phyloP scores from a whole-genome alignment of 2,888 invertebrate species.

The Drosophila anomalata region DNA sequence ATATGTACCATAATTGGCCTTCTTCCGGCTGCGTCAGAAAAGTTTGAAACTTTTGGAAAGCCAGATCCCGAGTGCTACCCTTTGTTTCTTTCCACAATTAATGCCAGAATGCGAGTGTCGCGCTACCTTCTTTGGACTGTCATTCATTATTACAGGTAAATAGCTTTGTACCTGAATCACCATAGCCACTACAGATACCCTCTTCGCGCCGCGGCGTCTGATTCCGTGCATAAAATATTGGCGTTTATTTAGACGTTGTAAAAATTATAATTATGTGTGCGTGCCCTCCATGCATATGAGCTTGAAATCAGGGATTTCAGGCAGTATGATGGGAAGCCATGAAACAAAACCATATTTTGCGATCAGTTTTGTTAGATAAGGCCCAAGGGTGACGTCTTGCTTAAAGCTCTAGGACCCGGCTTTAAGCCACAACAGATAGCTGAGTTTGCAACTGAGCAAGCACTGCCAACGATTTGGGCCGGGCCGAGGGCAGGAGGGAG shows the following conservation, averaged over 20 bases:
- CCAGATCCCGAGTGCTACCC: constrained; percentile 16
- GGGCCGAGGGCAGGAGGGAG: constrained; percentile 10
- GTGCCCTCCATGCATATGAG: constrained; percentile 61
- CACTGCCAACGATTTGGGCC: constrained; percentile 38
- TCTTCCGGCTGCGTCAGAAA: constrained; percentile 25
- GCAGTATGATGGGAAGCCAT: not conserved
- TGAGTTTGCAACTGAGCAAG: constrained; percentile 60
- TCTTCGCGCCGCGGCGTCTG: constrained; percentile 22
- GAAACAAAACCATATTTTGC: constrained; percentile 69
- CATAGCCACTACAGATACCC: not conserved
- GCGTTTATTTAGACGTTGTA: constrained; percentile 78
- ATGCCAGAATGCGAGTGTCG: constrained; percentile 20
- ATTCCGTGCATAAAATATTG: constrained; percentile 71
- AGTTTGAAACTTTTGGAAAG: not conserved
- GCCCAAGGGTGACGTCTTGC: constrained; percentile 33
- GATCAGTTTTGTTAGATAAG: constrained; percentile 75
- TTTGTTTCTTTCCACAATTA: constrained; percentile 31
- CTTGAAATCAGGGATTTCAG: constrained; percentile 13
- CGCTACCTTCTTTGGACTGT: constrained; percentile 62
- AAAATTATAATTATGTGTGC: constrained; percentile 79
- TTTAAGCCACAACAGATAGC: constrained; percentile 36
- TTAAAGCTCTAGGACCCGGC: constrained; percentile 33
- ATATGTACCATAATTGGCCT: not conserved
- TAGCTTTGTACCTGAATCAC: constrained; percentile 25
- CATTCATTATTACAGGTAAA: constrained; percentile 62